Conservation (phyloP, 2,888 invertebrate genomes). For the Macropis europaea region DNA sequence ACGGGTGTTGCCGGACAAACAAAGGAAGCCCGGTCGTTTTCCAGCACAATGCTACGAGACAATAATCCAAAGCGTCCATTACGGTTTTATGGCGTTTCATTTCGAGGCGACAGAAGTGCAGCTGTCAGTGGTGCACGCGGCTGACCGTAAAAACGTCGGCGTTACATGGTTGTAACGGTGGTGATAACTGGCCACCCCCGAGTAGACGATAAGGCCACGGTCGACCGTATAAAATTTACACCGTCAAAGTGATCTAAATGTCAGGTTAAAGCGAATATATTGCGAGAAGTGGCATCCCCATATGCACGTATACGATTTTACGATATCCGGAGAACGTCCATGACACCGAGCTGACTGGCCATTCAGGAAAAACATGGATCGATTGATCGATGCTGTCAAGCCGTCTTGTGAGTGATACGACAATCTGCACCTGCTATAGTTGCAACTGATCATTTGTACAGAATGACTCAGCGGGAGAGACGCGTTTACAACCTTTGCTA, state of each 20-base stretch:
- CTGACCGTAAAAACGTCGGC: slow-evolving; percentile 48
- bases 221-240: slow-evolving; percentile 50
- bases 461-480: too few relatives aligned
- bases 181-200: slow-evolving; percentile 45
- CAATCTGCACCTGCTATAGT: too few relatives aligned
- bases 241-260: slow-evolving; percentile 51
- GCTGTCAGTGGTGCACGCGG: slow-evolving; percentile 38
- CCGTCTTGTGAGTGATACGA: too few relatives aligned
- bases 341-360: neutral
- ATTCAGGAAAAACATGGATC: slow-evolving; percentile 3
- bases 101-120: slow-evolving; percentile 23
- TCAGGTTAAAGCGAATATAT: slow-evolving; percentile 6
- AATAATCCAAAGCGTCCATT: slow-evolving; percentile 40
- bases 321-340: slow-evolving; percentile 10
- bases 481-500: too few relatives aligned
- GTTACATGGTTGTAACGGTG: slow-evolving; percentile 32
- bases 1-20: too few relatives aligned
- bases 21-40: neutral
- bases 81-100: slow-evolving; percentile 45
- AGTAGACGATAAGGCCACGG: slow-evolving; percentile 45
- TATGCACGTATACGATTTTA: slow-evolving; percentile 23
- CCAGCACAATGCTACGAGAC: neutral
- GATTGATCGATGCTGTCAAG: too few relatives aligned
- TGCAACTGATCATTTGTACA: too few relatives aligned
- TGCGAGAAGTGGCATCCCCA: neutral